Evolutionary conservation across 2,797 vertebrate species (phyloP).

Genomic region (Clarias laeviceps): DNA sequence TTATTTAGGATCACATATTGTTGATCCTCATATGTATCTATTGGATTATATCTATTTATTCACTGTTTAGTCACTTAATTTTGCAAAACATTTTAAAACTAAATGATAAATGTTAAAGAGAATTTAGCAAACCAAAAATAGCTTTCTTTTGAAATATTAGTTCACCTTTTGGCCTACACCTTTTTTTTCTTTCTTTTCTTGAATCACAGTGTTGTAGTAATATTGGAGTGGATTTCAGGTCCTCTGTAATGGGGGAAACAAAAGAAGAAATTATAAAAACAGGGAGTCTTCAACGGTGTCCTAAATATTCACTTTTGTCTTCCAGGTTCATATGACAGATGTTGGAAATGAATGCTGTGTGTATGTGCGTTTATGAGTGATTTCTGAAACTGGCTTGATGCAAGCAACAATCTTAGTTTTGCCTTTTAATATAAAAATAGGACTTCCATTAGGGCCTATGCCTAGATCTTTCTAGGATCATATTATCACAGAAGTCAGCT

Average conservation of each 20-base stretch:
- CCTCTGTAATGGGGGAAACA: slow-evolving; percentile 1
- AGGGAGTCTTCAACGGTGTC: slow-evolving; percentile 66
- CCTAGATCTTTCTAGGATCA: slow-evolving; percentile 19
- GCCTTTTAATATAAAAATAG: slow-evolving; percentile 53
- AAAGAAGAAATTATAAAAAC: slow-evolving; percentile 32
- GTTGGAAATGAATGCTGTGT: slow-evolving; percentile 45
- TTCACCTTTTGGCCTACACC: slow-evolving; percentile 65
- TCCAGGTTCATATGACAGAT: slow-evolving; percentile 74
- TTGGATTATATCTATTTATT: slow-evolving; percentile 76
- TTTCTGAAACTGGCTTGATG: slow-evolving; percentile 25
- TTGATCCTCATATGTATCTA: slow-evolving; percentile 68
- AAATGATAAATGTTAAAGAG: slow-evolving; percentile 59
- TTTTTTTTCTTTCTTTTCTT: slow-evolving; percentile 34
- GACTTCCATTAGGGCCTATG: slow-evolving; percentile 24
- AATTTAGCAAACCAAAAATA: slow-evolving; percentile 77
- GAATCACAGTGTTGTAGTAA: slow-evolving; percentile 38
- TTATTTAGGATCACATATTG: slow-evolving; percentile 78
- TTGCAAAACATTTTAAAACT: slow-evolving; percentile 65
- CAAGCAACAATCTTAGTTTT: slow-evolving; percentile 55
- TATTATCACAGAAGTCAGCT: slow-evolving; percentile 2
- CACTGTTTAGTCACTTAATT: slow-evolving; percentile 64
- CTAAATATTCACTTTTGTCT: slow-evolving; percentile 79
- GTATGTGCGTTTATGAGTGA: slow-evolving; percentile 17
- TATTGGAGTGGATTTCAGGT: slow-evolving; percentile 51
- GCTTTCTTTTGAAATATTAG: slow-evolving; percentile 60